Evolutionary conservation across 2,113 vertebrate species (phyloP).

Genomic region (Elanoides forficatus): DNA sequence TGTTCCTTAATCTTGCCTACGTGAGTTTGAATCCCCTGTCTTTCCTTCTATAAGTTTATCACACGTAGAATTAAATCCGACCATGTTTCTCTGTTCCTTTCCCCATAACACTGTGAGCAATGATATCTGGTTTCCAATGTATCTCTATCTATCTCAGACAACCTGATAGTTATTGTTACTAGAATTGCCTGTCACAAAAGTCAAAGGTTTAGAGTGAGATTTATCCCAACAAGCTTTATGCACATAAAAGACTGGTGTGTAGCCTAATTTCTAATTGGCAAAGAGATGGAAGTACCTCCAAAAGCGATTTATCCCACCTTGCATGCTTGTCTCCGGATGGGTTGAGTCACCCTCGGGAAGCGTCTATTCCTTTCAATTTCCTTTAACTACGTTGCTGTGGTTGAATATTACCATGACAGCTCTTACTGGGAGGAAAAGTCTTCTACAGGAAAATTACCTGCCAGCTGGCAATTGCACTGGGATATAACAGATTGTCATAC

Average conservation of each 20-base stretch:
- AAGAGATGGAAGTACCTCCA: neutral
- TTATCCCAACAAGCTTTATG: neutral
- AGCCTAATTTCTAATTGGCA: neutral
- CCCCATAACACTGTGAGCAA: neutral
- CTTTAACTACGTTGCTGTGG: neutral
- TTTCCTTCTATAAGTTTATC: neutral
- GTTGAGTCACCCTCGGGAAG: neutral
- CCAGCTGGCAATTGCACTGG: neutral
- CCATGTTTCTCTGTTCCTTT: neutral
- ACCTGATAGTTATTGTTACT: neutral
- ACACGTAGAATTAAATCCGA: neutral
- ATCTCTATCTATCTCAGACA: neutral
- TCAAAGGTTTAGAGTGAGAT: neutral
- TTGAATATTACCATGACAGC: neutral
- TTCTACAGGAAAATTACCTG: slow-evolving; percentile 5
- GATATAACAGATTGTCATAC: neutral
- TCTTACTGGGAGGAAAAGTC: neutral
- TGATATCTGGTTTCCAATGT: neutral
- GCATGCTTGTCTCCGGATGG: accelerated
- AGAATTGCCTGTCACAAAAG: neutral
- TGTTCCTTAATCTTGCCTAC: neutral
- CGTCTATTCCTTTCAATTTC: neutral
- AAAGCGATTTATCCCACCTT: neutral
- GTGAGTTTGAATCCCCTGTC: neutral
- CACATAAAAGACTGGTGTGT: neutral